phyloP scores from a whole-genome alignment of 2,113 vertebrate species.

The Dicerorhinus sumatrensis region DNA sequence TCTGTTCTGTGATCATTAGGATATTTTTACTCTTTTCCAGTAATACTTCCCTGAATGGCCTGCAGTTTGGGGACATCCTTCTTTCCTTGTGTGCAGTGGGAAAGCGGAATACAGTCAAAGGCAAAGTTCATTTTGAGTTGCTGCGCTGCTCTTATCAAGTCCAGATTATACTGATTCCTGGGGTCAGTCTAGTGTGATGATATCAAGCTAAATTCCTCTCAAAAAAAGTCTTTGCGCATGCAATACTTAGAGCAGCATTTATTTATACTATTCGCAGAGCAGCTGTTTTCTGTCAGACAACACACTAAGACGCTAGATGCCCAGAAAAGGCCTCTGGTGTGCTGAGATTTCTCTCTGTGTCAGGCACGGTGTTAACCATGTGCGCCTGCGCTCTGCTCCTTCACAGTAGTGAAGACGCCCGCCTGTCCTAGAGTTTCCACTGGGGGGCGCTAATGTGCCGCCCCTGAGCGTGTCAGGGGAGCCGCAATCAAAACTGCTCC shows the following conservation, averaged over 20 bases:
- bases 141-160: not conserved
- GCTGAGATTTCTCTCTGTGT: not conserved
- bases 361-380: no score
- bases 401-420: not conserved
- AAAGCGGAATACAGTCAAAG: no score
- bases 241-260: not conserved
- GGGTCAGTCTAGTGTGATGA: not conserved
- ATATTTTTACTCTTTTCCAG: no score
- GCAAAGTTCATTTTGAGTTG: not conserved
- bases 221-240: not conserved
- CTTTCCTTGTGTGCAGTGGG: no score
- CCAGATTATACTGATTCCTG: not conserved
- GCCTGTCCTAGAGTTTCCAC: not conserved
- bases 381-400: no score
- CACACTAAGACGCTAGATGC: not conserved
- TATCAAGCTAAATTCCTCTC: not conserved
- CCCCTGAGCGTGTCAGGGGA: not conserved
- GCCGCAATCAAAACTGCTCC: not conserved
- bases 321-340: not conserved
- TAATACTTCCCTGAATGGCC: no score
- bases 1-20: no score
- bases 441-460: not conserved
- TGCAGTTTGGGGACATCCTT: no score
- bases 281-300: not conserved
- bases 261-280: not conserved